Conservation (phyloP, 1,140 invertebrate species). For the Ips nitidus region DNA sequence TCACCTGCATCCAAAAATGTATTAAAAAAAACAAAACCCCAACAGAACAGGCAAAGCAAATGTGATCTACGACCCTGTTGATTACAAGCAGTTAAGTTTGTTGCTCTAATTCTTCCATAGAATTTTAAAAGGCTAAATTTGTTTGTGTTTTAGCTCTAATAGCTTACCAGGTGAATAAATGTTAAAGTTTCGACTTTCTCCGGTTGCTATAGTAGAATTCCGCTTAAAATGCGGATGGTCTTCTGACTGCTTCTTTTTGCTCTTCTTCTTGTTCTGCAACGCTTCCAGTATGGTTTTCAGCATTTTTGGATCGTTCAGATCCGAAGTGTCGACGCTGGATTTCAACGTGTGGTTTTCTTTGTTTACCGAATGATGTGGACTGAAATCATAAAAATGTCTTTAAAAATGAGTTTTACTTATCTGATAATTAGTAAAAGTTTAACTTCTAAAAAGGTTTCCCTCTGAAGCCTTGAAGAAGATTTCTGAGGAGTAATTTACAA, state of each 20-base stretch:
- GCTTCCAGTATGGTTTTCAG: constrained; percentile 52
- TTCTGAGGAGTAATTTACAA: too few species aligned
- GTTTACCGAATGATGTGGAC: constrained; percentile 40
- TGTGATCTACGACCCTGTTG: too few species aligned
- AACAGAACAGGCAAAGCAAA: too few species aligned
- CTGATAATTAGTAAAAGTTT: too few species aligned
- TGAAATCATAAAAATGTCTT: constrained; percentile 1
- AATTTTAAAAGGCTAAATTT: too few species aligned
- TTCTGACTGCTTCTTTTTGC: constrained; percentile 18
- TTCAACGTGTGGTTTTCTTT: constrained; percentile 41
- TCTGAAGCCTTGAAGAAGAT: too few species aligned
- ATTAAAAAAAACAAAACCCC: not conserved
- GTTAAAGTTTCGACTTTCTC: constrained; percentile 45
- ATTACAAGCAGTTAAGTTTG: too few species aligned
- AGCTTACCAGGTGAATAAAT: constrained; percentile 32
- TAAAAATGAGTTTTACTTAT: too few species aligned
- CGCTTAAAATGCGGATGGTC: constrained; percentile 43
- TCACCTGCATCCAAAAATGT: not conserved
- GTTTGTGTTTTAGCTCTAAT: not conserved
- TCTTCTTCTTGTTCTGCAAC: constrained; percentile 37
- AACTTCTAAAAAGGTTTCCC: too few species aligned
- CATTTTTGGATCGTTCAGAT: constrained; percentile 53
- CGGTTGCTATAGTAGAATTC: constrained; percentile 47
- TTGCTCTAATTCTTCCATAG: too few species aligned
- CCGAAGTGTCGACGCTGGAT: constrained; percentile 40